Evolutionary conservation across 1,140 invertebrate genomes (phyloP), one percentile per base, ranked within the genome.

Genomic region (Aphidius ervi): DNA sequence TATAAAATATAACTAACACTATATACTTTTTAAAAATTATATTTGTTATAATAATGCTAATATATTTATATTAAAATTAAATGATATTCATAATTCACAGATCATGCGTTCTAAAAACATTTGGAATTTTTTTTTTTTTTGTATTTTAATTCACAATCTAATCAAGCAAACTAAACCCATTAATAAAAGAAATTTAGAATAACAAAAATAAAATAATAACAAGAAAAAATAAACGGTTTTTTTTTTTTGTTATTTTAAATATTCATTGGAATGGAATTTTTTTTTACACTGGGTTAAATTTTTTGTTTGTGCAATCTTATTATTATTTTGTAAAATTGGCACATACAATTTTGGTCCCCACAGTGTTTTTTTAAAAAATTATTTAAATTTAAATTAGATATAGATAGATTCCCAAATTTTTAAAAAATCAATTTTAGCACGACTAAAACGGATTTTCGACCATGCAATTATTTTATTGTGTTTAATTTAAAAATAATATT

Each of bases 71-170:
- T 63, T 56, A 37, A 64, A 65, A 61, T 8, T 54, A 54, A 54
- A 41, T 70, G 9, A 66, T 66, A 67, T 68, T 71, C 64, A 65
- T 69, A 68, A 72, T 68, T 76, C 68, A 78, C 74, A 76, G 62
- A 77, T 71, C 74, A 77, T 78, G 76, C 76, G 73, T 73, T 73
- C 71, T 77, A 78, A 70, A 59, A 62, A 76, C 68, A 76, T 63
- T 63, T 68, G 65, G 23, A 31, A 31, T 74, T 48, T 41, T 59
- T 59, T 23, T 49, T n/a, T 47, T 48, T 54, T 37, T 46, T 9
- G 37, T 49, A 40, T 45, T 55, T 50, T 23, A 10, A 42, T 59
- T 67, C 69, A 42, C 64, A 67, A 72, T 71, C 74, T 74, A 76
- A 56, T 69, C 65, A 78, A 78, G 74, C 75, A 71, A 69, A 70